Conservation (phyloP, 2,888 invertebrate genomes). For the Ophion slaviceki region DNA sequence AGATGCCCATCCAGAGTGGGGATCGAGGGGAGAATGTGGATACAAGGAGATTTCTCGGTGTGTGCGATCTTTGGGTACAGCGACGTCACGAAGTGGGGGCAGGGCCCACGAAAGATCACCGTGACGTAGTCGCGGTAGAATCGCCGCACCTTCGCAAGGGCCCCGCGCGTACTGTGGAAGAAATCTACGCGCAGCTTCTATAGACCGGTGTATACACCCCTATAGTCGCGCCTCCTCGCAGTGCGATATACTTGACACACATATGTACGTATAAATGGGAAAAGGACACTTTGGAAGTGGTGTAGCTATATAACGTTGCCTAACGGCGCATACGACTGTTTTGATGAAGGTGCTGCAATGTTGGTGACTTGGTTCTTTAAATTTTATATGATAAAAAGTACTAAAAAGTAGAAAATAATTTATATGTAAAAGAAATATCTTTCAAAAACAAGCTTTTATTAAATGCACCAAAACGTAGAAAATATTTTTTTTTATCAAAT, state of each 20-base stretch:
- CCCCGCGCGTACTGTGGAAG: conserved; percentile 65
- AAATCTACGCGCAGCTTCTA: conserved; percentile 56
- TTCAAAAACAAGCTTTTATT: too few species aligned
- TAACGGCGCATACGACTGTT: too few species aligned
- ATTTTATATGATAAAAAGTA: too few species aligned
- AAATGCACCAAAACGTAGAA: too few species aligned
- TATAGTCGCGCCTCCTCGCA: conserved; percentile 57
- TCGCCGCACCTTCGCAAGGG: conserved; percentile 61
- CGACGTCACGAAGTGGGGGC: conserved; percentile 73
- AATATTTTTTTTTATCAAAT: too few species aligned
- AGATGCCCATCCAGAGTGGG: conserved; percentile 48
- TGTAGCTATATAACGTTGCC: too few species aligned
- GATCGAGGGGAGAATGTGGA: conserved; percentile 63
- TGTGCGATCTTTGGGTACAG: conserved; percentile 3
- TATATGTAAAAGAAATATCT: too few species aligned
- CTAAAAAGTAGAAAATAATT: too few species aligned
- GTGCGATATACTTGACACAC: conserved; percentile 42
- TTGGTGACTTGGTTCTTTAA: too few species aligned
- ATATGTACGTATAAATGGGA: not conserved
- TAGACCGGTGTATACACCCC: conserved; percentile 63
- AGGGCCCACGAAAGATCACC: conserved; percentile 80
- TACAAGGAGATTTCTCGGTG: conserved; percentile 51
- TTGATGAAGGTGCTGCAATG: too few species aligned
- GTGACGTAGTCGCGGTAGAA: conserved; percentile 82
- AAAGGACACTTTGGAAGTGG: too few species aligned